phyloP scores from a whole-genome alignment of 53 echinoderm and acorn worm species.

The Hippasteria phrygiana region DNA sequence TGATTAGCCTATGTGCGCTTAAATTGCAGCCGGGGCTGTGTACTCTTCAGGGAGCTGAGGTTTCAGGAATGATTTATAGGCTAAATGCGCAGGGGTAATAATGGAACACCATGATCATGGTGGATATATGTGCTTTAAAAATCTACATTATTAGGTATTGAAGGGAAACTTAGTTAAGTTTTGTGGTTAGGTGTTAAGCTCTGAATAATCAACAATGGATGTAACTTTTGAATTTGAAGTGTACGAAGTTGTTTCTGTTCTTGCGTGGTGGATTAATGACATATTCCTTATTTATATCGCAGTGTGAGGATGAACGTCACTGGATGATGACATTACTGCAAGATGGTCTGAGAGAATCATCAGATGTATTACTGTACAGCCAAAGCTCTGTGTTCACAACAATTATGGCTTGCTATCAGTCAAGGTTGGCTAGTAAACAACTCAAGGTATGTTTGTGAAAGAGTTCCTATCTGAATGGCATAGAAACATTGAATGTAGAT shows the following conservation, averaged over 20 bases:
- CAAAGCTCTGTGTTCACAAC: conserved; percentile 79
- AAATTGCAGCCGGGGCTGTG: too few species aligned
- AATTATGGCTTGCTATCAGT: conserved; percentile 76
- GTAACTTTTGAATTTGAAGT: too few species aligned
- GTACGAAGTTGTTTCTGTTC: too few species aligned
- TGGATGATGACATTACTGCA: conserved; percentile 87
- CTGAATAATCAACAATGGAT: not conserved
- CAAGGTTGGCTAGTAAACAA: conserved; percentile 63
- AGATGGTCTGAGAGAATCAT: conserved; percentile 77
- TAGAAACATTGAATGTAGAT: too few species aligned
- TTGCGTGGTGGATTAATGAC: not conserved
- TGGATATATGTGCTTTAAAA: not conserved
- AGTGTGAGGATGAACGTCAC: conserved; percentile 78
- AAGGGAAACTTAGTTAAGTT: not conserved
- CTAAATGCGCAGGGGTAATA: too few species aligned
- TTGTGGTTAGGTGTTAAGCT: not conserved
- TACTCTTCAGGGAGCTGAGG: too few species aligned
- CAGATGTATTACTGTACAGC: conserved; percentile 78
- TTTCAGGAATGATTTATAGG: too few species aligned
- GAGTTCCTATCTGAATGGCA: too few species aligned
- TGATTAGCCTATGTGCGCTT: too few species aligned
- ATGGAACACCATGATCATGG: too few species aligned
- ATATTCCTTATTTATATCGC: not conserved
- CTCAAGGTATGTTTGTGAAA: conserved; percentile 62
- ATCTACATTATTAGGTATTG: not conserved